These are phyloP conservation scores for Callipepla squamata DNA, from an alignment of 2,113 vertebrate genomes.

Conservation along the genomic window DNA sequence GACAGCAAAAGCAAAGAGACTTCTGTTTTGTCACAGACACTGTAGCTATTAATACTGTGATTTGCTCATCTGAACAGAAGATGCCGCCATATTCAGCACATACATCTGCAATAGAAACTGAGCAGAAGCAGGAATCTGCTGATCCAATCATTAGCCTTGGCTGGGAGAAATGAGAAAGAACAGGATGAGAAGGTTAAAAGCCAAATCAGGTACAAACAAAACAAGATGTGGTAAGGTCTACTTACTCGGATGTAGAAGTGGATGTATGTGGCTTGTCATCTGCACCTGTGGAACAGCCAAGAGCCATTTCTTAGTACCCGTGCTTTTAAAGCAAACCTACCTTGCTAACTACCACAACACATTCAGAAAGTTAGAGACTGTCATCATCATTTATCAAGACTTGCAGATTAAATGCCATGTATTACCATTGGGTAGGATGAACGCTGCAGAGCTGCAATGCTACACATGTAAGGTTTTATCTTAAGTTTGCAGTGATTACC, in stretches of 20 bases:
- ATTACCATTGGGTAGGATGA: not conserved
- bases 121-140: not conserved
- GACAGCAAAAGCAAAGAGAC: not conserved
- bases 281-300: constrained; percentile 55
- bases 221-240: accelerated
- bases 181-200: not conserved
- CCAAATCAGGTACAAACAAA: not conserved
- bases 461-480: not conserved
- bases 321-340: not conserved
- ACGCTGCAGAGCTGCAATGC: not conserved
- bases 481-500: not conserved
- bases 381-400: not conserved
- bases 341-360: not conserved
- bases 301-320: not conserved
- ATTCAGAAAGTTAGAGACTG: not conserved
- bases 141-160: not conserved
- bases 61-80: not conserved
- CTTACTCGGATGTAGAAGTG: constrained; percentile 48
- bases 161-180: not conserved
- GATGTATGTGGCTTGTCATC: constrained; percentile 3
- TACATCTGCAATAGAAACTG: accelerated
- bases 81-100: not conserved
- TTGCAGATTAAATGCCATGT: not conserved
- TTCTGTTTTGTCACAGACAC: not conserved
- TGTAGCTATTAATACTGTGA: not conserved